Evolutionary conservation across 2,797 vertebrate genomes (phyloP).

Genomic region (Lithobates sylvaticus): DNA sequence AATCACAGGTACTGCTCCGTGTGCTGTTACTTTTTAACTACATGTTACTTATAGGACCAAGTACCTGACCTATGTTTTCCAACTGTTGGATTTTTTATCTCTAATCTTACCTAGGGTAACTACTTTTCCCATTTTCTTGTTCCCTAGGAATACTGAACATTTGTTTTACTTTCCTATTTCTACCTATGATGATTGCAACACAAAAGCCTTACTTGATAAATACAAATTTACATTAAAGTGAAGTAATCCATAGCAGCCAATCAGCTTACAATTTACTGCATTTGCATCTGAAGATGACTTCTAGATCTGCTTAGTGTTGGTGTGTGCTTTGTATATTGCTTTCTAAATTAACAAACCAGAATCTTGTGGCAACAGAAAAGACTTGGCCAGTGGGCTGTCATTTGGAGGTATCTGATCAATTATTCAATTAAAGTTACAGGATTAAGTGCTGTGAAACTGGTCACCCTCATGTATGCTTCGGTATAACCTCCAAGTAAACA

Average conservation of each 20-base stretch:
- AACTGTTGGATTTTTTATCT: too few relatives aligned
- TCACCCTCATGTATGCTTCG: neutral
- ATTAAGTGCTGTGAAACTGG: neutral
- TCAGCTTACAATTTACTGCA: neutral
- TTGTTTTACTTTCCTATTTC: too few relatives aligned
- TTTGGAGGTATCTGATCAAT: neutral
- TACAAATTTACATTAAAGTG: too few relatives aligned
- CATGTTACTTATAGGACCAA: too few relatives aligned
- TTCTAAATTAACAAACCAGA: neutral
- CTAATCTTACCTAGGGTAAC: too few relatives aligned
- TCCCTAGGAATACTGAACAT: too few relatives aligned
- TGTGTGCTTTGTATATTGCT: neutral
- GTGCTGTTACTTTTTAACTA: too few relatives aligned
- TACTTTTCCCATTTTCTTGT: too few relatives aligned
- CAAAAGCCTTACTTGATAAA: too few relatives aligned
- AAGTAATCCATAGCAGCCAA: neutral
- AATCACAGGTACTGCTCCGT: too few relatives aligned
- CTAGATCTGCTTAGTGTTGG: neutral
- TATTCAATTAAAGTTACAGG: neutral
- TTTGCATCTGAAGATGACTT: neutral
- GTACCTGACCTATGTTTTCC: too few relatives aligned
- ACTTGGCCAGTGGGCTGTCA: neutral
- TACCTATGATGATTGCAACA: too few relatives aligned
- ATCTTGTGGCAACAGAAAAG: neutral
- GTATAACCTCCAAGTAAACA: neutral